Percentiles rank a stretch among this genome's conserved stretches.
Evolutionary conservation across 2,797 vertebrate species (phyloP).

Genomic region (Mormyrus hasselquistii): DNA sequence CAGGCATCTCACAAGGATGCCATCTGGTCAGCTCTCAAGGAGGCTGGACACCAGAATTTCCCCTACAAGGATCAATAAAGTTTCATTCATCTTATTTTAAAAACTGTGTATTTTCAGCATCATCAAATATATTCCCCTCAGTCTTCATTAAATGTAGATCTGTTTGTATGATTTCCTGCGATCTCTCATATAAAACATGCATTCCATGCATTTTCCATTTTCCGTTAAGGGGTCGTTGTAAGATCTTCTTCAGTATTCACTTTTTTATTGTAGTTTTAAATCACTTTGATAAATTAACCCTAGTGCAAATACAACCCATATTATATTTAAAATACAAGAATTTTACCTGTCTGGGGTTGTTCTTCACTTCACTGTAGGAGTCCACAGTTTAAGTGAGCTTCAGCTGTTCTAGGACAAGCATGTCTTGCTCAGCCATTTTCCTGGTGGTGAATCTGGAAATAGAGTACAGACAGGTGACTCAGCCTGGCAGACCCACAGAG

Average conservation of each 20-base stretch:
- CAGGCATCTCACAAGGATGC: not conserved
- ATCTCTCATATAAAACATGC: not conserved
- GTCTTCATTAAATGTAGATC: not conserved
- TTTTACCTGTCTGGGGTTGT: conserved; percentile 3
- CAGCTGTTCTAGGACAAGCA: not conserved
- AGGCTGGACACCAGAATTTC: not conserved
- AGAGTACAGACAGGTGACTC: not conserved
- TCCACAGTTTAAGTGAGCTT: not conserved
- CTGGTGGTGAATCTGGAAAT: not conserved
- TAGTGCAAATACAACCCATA: not conserved
- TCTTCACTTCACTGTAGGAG: not conserved
- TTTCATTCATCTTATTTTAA: not conserved
- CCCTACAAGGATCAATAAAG: not conserved
- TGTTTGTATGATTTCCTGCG: not conserved
- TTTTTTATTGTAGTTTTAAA: not conserved
- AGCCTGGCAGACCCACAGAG: not conserved
- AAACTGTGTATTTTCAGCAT: not conserved
- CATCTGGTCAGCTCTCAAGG: not conserved
- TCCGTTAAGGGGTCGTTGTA: not conserved
- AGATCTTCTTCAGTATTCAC: not conserved
- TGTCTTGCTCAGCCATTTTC: conserved; percentile 6
- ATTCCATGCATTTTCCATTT: not conserved
- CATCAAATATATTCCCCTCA: not conserved
- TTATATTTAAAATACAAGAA: not conserved
- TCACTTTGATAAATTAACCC: not conserved